Conservation (phyloP, 2,113 vertebrate genomes). For the Poeciliopsis turrubarensis region DNA sequence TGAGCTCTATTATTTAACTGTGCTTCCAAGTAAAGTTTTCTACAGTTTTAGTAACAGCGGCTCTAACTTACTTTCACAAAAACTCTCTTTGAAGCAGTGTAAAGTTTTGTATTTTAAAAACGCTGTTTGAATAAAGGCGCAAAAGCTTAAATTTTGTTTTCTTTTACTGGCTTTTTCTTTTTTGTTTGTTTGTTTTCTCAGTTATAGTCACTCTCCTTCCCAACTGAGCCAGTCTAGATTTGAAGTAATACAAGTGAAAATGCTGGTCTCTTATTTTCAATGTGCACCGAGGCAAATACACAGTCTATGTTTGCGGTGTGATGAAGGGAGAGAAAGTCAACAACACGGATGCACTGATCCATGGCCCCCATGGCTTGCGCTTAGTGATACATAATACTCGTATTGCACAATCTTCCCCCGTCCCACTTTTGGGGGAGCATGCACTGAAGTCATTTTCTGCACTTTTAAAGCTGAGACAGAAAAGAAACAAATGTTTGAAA, state of each 20-base stretch:
- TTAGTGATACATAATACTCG: constrained; percentile 61
- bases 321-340: constrained; percentile 41
- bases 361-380: constrained; percentile 48
- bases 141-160: neutral
- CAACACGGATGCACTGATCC: constrained; percentile 44
- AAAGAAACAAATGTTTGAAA: constrained; percentile 4
- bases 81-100: neutral
- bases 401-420: constrained; percentile 54
- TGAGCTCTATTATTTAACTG: neutral
- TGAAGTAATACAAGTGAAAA: constrained; percentile 11
- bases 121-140: neutral
- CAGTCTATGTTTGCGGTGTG: constrained; percentile 42
- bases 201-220: constrained; percentile 1
- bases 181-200: neutral
- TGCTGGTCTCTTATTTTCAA: constrained; percentile 25
- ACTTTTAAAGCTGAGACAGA: constrained; percentile 40
- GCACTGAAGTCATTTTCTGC: constrained; percentile 46
- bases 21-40: constrained; percentile 3
- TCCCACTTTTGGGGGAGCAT: constrained; percentile 57
- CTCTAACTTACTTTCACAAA: constrained; percentile 1
- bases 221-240: neutral
- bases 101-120: neutral
- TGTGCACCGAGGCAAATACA: constrained; percentile 35
- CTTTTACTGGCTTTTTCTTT: neutral
- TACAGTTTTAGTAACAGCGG: too few species aligned